Evolutionary conservation across 2,797 vertebrate species (phyloP).

Genomic region (Lepus townsendii): DNA sequence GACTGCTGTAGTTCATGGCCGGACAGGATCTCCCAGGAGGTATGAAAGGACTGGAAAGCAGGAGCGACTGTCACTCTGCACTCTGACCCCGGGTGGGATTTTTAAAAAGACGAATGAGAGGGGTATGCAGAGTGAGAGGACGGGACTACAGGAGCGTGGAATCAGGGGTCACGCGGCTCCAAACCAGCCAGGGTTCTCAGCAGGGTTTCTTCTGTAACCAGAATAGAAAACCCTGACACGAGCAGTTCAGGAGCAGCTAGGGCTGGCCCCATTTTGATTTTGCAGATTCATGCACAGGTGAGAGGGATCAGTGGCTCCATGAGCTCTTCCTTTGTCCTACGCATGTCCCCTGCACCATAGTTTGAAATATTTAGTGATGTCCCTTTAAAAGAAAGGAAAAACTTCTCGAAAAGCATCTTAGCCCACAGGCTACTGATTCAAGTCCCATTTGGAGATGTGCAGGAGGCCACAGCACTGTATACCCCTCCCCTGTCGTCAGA

Average conservation of each 20-base stretch:
- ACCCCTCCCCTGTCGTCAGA: neutral
- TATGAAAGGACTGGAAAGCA: neutral
- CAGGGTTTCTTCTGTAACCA: neutral
- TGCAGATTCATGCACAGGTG: neutral
- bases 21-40: neutral
- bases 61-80: neutral
- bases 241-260: neutral
- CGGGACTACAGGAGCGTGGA: neutral
- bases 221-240: neutral
- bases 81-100: neutral
- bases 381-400: neutral
- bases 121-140: neutral
- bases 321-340: neutral
- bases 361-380: neutral
- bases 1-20: neutral
- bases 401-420: neutral
- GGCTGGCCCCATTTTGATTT: neutral
- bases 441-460: neutral
- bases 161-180: neutral
- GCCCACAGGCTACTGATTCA: neutral
- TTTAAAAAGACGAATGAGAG: neutral
- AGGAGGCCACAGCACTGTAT: neutral
- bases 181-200: neutral
- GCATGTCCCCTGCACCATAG: neutral
- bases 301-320: neutral